Conservation (phyloP, 2,888 invertebrate genomes). For the Ceratothoa steindachneri region DNA sequence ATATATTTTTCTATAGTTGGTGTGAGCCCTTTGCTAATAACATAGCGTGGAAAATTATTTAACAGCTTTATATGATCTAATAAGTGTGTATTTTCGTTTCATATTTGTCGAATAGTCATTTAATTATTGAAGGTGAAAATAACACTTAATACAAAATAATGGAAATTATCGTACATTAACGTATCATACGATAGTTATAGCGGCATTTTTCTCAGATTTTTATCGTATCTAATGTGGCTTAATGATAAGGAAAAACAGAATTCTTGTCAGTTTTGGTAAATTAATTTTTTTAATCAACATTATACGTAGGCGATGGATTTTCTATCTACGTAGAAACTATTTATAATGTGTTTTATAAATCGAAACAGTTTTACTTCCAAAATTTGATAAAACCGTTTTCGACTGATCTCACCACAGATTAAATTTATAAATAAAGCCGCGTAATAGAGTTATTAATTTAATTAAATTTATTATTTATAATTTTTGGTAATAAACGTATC, state of each 20-base stretch:
- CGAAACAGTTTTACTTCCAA: too few species aligned
- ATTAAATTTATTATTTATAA: neutral
- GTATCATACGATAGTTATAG: slow-evolving; percentile 3
- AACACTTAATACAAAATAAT: slow-evolving; percentile 2
- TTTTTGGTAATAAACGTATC: neutral
- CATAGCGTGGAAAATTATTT: neutral
- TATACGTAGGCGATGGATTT: neutral
- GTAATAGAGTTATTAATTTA: neutral
- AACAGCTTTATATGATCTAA: slow-evolving; percentile 12
- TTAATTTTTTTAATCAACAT: neutral
- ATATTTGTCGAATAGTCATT: slow-evolving; percentile 3
- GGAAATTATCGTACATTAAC: slow-evolving; percentile 10
- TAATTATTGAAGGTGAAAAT: slow-evolving; percentile 13
- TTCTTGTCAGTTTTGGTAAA: neutral
- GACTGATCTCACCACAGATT: too few species aligned
- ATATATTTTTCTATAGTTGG: neutral
- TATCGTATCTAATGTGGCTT: neutral
- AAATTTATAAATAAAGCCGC: too few species aligned
- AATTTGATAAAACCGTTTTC: too few species aligned
- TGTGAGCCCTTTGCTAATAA: neutral
- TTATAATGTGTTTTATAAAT: too few species aligned
- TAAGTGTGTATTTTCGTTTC: slow-evolving; percentile 6
- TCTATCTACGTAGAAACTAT: too few species aligned
- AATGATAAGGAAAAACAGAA: neutral
- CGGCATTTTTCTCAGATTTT: slow-evolving; percentile 1